These are phyloP conservation scores for Charina bottae DNA, from an alignment of 2,113 vertebrate genomes.

Conservation along the genomic window DNA sequence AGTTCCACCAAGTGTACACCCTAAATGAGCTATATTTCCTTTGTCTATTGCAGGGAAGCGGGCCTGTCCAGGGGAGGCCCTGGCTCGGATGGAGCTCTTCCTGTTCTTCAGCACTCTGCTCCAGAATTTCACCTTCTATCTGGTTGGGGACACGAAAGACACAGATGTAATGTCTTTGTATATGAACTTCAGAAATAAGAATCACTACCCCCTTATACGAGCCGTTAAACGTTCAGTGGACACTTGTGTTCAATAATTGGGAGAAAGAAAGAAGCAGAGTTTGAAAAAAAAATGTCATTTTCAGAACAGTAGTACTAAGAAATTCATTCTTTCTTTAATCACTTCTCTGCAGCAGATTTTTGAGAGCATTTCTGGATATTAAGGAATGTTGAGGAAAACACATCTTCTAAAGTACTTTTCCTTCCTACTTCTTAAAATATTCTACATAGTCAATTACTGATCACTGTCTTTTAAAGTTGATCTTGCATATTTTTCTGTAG, in stretches of 20 bases:
- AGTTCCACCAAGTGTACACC: neutral
- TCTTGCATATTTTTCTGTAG: neutral
- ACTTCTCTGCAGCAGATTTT: too few relatives aligned
- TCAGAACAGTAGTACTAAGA: too few relatives aligned
- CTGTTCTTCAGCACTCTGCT: conserved; percentile 63
- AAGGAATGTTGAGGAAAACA: too few relatives aligned
- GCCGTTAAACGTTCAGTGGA: neutral
- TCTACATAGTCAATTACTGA: neutral
- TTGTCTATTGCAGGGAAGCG: conserved; percentile 58
- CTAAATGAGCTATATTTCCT: too few relatives aligned
- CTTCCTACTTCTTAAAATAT: too few relatives aligned
- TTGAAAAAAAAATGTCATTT: neutral
- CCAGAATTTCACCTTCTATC: conserved; percentile 65
- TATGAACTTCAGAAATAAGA: neutral
- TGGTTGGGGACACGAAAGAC: rapidly evolving
- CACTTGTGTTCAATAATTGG: neutral
- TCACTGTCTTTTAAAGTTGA: neutral
- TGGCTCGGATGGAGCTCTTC: conserved; percentile 66
- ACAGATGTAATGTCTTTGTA: conserved; percentile 11
- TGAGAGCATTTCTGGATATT: too few relatives aligned
- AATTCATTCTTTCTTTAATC: too few relatives aligned
- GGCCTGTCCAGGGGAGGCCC: conserved; percentile 55
- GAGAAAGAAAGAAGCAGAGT: rapidly evolving
- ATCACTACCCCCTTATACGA: rapidly evolving
- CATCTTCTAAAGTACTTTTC: too few relatives aligned